A percentile compares a stretch with the other conserved stretches of the same genome.
Conservation (phyloP, 2,888 invertebrate genomes). For the Nezara viridula region DNA sequence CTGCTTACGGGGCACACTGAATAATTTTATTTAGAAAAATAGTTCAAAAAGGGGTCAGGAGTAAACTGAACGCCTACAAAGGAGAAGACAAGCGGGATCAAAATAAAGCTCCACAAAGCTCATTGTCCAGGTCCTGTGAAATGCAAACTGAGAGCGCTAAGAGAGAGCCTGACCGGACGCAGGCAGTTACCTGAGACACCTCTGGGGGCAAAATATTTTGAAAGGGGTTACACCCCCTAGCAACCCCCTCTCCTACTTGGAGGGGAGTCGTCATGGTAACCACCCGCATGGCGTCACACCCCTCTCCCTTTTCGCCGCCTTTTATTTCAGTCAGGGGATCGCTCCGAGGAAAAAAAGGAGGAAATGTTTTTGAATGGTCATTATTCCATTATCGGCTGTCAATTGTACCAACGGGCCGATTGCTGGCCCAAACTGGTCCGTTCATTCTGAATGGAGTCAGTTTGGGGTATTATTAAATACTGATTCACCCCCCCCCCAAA, state of each 20-base stretch:
- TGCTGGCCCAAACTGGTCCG: neutral
- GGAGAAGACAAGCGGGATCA: neutral
- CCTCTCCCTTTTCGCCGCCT: conserved; percentile 63
- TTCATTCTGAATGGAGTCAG: neutral
- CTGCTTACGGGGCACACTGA: too few relatives aligned
- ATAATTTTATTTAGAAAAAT: too few relatives aligned
- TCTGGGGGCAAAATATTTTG: conserved; percentile 53
- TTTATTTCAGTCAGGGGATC: neutral
- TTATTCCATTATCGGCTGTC: conserved; percentile 24
- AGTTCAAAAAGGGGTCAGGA: neutral
- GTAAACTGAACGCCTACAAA: neutral
- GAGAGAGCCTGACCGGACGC: neutral
- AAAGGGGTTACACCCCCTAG: conserved; percentile 52
- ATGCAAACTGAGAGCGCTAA: neutral
- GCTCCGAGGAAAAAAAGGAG: neutral
- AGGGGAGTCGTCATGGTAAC: conserved; percentile 61
- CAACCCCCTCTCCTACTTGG: conserved; percentile 54
- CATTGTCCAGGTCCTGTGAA: neutral
- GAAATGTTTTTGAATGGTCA: conserved; percentile 24
- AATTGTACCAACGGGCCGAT: neutral
- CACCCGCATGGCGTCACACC: conserved; percentile 57
- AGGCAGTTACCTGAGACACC: conserved; percentile 47
- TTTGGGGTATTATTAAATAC: neutral
- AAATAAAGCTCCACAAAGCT: neutral
- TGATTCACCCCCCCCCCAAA: neutral